Base-by-base conservation (phyloP, 1,140 invertebrate species). In the Caenorhabditis remanei region DNA sequence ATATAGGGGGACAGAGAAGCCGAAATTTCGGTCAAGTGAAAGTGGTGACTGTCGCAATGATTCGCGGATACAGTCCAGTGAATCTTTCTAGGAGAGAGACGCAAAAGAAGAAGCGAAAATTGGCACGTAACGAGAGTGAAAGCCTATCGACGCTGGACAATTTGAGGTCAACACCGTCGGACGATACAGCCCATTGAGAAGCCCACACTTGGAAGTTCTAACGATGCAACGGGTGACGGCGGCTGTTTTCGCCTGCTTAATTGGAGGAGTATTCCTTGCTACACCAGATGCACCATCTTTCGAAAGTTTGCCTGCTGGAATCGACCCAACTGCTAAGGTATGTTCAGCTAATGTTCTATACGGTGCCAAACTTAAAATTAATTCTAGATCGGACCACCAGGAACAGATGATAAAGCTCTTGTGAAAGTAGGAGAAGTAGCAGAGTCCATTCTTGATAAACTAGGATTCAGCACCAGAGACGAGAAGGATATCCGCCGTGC, bases 401-500 rank as follows among this genome's bases (percentile, higher is more conserved):
- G 56, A 61, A 85, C 61, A 16, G 67, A 75, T 24, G 71, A 87
- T 14, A 71, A 55, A 43, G 82, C 56, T 63, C 86, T 83, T 19
- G 48, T 56, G 2, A 88, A 85, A 32, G 41, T 88, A 43, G 87
- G 87, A 55, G 65, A 88, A 41, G 84, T 88, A 6, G 87, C 87
- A 7, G 87, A 88, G 40, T 79, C 63, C 11, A 85, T 88, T 82
- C 48, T 88, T 9, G 87, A 88, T 14, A 53, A 84, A 32, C 75
- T 88, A 41, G 87, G 87, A 79, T 84, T 88, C 56, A 53, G 67
- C 21, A 84, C 43, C n/a, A 55, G 46, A 46, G 84, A 85, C n/a
- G 32, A 53, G n/a, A 79, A 84, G 46, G 84, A 67, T 58, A 41
- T 88, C 11, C 14, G 87, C 7, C 24, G 87, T 1, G 87, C 87